These are phyloP conservation scores for Danionella cerebrum DNA, from an alignment of 2,113 vertebrate genomes.

Conservation along the genomic window DNA sequence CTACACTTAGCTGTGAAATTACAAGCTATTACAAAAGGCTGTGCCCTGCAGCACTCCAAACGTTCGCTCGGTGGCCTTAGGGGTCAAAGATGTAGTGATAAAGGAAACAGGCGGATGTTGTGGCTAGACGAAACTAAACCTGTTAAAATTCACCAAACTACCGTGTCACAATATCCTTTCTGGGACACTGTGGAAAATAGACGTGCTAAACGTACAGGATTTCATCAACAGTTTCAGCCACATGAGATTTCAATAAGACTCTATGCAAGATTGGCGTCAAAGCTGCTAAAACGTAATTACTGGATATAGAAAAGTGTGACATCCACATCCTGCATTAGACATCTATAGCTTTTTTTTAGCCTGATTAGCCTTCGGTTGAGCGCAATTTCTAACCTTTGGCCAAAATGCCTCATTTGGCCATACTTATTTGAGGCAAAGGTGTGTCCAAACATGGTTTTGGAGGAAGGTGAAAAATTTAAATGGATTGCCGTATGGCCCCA, in stretches of 20 bases:
- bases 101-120: conserved; percentile 28
- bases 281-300: conserved; percentile 41
- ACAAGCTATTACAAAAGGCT: background rate
- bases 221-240: background rate
- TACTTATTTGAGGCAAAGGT: too few species aligned
- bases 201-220: background rate
- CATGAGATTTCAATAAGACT: conserved; percentile 57
- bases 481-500: too few species aligned
- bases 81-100: conserved; percentile 18
- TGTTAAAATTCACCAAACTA: conserved; percentile 33
- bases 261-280: conserved; percentile 45
- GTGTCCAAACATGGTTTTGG: too few species aligned
- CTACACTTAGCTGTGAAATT: conserved; percentile 18
- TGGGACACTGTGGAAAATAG: background rate
- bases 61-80: background rate
- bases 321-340: too few species aligned
- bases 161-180: background rate
- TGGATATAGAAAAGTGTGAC: too few species aligned
- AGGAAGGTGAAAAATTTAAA: too few species aligned
- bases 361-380: too few species aligned
- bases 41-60: background rate
- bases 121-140: conserved; percentile 18
- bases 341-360: too few species aligned
- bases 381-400: too few species aligned
- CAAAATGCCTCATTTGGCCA: too few species aligned